Percentiles rank a stretch among this genome's conserved stretches.
Conservation (phyloP, 2,888 invertebrate genomes). For the Cerastoderma edule region DNA sequence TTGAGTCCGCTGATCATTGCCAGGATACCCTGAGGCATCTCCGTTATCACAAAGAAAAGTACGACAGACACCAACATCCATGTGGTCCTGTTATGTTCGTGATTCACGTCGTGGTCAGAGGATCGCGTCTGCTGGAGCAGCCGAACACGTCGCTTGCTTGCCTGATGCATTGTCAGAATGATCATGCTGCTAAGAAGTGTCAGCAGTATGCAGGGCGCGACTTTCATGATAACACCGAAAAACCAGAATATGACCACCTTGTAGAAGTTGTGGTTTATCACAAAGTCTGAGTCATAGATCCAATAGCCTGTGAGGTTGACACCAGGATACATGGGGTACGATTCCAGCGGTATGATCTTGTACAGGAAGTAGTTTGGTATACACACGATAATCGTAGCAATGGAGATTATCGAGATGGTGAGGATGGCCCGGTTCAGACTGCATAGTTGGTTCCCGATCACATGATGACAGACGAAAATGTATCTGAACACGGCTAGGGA, state of each 20-base stretch:
- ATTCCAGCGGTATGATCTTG: conserved; percentile 57
- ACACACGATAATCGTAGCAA: conserved; percentile 78
- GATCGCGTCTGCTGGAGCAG: conserved; percentile 78
- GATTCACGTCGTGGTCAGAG: conserved; percentile 78
- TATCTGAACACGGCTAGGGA: conserved; percentile 97
- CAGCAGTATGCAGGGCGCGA: conserved; percentile 94
- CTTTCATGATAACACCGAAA: conserved; percentile 95
- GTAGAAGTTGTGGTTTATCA: conserved; percentile 65
- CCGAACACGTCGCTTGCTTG: conserved; percentile 75
- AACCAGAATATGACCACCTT: conserved; percentile 92
- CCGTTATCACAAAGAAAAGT: conserved; percentile 93
- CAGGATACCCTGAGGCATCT: conserved; percentile 91
- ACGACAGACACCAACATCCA: conserved; percentile 94
- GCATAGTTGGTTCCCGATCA: conserved; percentile 79
- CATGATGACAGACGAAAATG: conserved; percentile 84
- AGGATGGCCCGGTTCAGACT: conserved; percentile 79
- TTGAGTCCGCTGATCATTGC: conserved; percentile 88
- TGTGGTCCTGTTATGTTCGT: conserved; percentile 90
- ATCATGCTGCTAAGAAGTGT: conserved; percentile 87
- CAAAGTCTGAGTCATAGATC: conserved; percentile 72
- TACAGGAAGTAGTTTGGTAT: conserved; percentile 82
- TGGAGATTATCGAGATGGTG: conserved; percentile 75
- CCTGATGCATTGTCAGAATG: conserved; percentile 81
- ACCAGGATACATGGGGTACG: conserved; percentile 24
- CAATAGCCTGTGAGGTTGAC: conserved; percentile 70